Conservation (phyloP, 2,797 vertebrate species). For the Schizopygopsis pylzovi region DNA sequence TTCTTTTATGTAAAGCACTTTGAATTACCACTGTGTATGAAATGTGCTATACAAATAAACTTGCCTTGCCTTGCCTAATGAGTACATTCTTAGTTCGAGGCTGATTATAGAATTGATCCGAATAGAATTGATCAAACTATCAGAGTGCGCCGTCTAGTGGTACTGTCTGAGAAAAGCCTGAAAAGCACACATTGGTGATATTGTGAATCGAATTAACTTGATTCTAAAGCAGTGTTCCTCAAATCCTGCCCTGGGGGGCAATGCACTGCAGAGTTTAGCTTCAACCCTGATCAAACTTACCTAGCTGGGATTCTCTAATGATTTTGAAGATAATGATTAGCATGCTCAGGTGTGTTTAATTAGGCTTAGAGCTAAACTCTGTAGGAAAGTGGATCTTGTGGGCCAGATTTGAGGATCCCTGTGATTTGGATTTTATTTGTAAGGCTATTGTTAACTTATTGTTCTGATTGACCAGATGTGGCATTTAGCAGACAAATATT, state of each 20-base stretch:
- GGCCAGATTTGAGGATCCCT: background rate
- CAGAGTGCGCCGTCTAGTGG: slow-evolving; percentile 52
- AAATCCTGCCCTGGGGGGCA: background rate
- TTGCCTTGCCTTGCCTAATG: too few species aligned
- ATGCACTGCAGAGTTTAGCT: too few species aligned
- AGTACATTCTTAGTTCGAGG: background rate
- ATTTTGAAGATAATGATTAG: too few species aligned
- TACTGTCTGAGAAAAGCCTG: background rate
- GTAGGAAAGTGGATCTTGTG: background rate
- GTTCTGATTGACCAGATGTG: background rate
- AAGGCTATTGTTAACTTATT: too few species aligned
- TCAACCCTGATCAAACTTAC: too few species aligned
- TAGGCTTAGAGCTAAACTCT: background rate
- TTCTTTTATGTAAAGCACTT: too few species aligned
- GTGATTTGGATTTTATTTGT: background rate
- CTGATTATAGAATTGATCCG: background rate
- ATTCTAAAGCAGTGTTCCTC: background rate
- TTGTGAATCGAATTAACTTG: background rate
- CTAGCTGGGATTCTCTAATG: too few species aligned
- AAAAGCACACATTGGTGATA: background rate
- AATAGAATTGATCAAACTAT: slow-evolving; percentile 4
- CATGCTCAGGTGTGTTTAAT: background rate
- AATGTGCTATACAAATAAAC: too few species aligned
- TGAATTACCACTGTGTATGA: too few species aligned
- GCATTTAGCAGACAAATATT: background rate